Evolutionary conservation across 2,888 invertebrate species (phyloP).

Genomic region (Gonocerus acuteangulatus): DNA sequence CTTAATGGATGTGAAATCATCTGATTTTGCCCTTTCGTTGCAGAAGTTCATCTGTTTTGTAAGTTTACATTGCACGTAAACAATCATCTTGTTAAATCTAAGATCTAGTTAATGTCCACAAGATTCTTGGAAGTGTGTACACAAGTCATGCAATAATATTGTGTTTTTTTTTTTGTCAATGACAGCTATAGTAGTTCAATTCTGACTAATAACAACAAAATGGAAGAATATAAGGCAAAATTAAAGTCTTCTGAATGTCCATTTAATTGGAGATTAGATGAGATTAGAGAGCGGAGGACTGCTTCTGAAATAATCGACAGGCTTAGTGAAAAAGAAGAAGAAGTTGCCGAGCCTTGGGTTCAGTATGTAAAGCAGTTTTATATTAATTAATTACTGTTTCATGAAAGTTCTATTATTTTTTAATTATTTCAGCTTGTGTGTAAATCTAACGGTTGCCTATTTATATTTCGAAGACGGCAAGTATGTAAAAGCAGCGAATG

Average conservation of each 20-base stretch:
- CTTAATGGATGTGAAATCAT: too few species aligned
- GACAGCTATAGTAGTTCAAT: too few species aligned
- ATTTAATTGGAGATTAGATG: conserved; percentile 10
- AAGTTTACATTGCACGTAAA: too few species aligned
- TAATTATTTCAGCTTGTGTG: conserved; percentile 8
- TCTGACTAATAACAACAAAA: too few species aligned
- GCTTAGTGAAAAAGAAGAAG: conserved; percentile 18
- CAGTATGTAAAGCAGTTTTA: conserved; percentile 2
- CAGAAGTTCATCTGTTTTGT: too few species aligned
- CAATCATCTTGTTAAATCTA: too few species aligned
- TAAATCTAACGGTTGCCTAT: conserved; percentile 3
- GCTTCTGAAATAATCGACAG: background rate
- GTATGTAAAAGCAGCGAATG: background rate
- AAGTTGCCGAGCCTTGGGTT: conserved; percentile 11
- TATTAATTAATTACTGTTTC: background rate
- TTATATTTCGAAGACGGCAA: conserved; percentile 7
- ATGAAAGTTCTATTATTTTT: background rate
- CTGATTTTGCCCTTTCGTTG: too few species aligned
- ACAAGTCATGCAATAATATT: too few species aligned
- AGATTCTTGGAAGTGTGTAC: too few species aligned
- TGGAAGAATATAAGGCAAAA: conserved; percentile 6
- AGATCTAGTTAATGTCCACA: too few species aligned
- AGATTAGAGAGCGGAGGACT: background rate
- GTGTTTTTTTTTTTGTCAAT: too few species aligned
- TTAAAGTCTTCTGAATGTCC: conserved; percentile 8